A percentile compares a stretch with the other conserved stretches of the same genome.
These are phyloP conservation scores for Drosophila grimshawi DNA, from an alignment of 1,140 invertebrate species.

Conservation along the genomic window DNA sequence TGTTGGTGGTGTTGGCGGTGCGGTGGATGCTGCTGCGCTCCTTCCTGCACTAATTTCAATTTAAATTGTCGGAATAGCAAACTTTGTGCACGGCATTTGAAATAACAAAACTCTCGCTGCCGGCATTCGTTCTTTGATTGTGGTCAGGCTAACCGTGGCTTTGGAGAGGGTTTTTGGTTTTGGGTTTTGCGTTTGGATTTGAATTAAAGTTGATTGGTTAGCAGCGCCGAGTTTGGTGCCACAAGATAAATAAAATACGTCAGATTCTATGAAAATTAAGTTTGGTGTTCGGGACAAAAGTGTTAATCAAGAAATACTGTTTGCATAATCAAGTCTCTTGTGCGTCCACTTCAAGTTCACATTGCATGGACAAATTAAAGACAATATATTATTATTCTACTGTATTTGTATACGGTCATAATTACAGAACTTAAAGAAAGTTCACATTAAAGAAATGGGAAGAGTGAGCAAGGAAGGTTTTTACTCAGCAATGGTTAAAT, in stretches of 20 bases:
- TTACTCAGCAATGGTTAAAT: too few species aligned
- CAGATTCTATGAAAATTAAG: background rate
- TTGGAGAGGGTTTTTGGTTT: slow-evolving; percentile 6
- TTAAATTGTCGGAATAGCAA: slow-evolving; percentile 46
- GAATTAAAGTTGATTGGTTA: slow-evolving; percentile 27
- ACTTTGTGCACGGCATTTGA: slow-evolving; percentile 18
- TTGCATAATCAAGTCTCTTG: background rate
- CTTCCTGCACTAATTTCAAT: slow-evolving; percentile 50
- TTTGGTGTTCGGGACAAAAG: background rate
- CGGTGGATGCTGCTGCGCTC: background rate
- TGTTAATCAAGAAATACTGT: background rate
- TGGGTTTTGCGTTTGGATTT: slow-evolving; percentile 1
- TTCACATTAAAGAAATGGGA: background rate
- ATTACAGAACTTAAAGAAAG: background rate
- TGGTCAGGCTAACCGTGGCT: slow-evolving; percentile 27
- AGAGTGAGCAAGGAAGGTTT: too few species aligned
- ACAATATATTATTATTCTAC: background rate
- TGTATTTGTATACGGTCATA: background rate
- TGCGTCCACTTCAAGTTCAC: background rate
- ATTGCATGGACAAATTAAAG: background rate
- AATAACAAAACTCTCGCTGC: slow-evolving; percentile 59
- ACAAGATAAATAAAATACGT: slow-evolving; percentile 21
- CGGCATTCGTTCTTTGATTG: slow-evolving; percentile 55
- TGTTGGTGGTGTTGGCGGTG: background rate
- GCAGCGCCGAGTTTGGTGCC: slow-evolving; percentile 6